Percentiles rank a stretch among this genome's conserved stretches.
These are phyloP conservation scores for Crotalus helleri DNA, from an alignment of 2,113 vertebrate species.

Conservation along the genomic window DNA sequence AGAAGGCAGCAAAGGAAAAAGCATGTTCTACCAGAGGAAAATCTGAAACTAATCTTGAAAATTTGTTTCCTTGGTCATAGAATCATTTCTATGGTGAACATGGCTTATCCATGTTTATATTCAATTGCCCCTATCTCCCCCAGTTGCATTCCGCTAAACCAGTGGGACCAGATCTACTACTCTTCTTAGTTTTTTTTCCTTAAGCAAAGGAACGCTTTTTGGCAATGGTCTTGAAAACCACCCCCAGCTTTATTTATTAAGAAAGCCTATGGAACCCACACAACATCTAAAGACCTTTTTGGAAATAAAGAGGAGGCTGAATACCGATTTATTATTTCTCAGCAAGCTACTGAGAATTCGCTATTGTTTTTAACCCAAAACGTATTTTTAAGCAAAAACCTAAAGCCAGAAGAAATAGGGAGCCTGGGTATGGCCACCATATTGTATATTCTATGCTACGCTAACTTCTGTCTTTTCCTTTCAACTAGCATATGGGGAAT, in stretches of 20 bases:
- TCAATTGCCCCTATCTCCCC: not conserved
- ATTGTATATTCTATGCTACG: not conserved
- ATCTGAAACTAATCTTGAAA: not conserved
- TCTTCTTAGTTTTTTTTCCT: not conserved
- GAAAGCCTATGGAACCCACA: not conserved
- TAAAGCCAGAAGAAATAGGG: not conserved
- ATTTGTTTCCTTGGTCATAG: not conserved
- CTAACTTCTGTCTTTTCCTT: not conserved
- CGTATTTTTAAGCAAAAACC: not conserved
- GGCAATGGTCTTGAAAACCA: not conserved
- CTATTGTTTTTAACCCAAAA: not conserved
- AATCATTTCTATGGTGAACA: not conserved
- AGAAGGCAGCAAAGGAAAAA: not conserved
- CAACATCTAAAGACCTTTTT: not conserved
- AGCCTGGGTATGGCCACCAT: not conserved
- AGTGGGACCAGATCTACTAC: not conserved
- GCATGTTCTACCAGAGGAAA: not conserved
- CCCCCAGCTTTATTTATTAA: not conserved
- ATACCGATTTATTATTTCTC: not conserved
- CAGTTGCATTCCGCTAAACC: not conserved
- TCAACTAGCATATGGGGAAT: not conserved
- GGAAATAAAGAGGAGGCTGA: not conserved
- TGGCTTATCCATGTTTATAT: not conserved
- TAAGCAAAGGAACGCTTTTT: not conserved
- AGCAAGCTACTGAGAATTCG: not conserved